Base-by-base conservation (phyloP, 2,113 vertebrate genomes). In the Spheniscus mendiculus region DNA sequence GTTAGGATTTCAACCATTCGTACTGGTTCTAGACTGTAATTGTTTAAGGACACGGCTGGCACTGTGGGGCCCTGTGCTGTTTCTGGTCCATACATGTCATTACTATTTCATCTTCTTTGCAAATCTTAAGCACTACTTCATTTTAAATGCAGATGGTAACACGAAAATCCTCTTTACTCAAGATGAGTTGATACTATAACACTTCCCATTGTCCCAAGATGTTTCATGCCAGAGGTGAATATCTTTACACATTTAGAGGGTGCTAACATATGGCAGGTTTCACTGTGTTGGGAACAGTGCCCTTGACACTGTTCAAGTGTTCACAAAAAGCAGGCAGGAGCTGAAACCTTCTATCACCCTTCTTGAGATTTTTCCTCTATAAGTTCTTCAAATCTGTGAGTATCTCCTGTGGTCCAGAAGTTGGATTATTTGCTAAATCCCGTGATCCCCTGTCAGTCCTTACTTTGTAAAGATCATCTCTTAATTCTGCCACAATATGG, bases 151-250 rank as follows among this genome's bases (percentile, higher is more conserved):
- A 93, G 78, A 87, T 87, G 70, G 83, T 29, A 88, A 58, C 19
- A 62, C 0, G 2, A 72, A 85, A 94, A 96, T 56, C 40, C 7
- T 93, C 52, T 73, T 65, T 69, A 36, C 56, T 90, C 27, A 42
- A 70, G 36, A 92, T 27, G 11, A 90, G 16, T 45, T 94, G 81
- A 42, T 91, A 78, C 36, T 59, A 15, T 95, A 85, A 85, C 88
- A 95, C 84, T 85, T 91, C n/a, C 61, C 53, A 70, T 85, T 94
- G 95, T 94, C 96, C 93, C 96, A 90, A 95, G 78, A 83, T 93
- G 62, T 72, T 96, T 91, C 78, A 83, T 97, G 78, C 90, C 92
- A 97, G 92, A 95, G 96, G 97, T 96, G 87, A 96, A 34, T 91
- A 91, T 93, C 87, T 95, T 96, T 72, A 61, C 84, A 95, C 73